Conservation (phyloP, 2,888 invertebrate species). For the Orchestes rusci region DNA sequence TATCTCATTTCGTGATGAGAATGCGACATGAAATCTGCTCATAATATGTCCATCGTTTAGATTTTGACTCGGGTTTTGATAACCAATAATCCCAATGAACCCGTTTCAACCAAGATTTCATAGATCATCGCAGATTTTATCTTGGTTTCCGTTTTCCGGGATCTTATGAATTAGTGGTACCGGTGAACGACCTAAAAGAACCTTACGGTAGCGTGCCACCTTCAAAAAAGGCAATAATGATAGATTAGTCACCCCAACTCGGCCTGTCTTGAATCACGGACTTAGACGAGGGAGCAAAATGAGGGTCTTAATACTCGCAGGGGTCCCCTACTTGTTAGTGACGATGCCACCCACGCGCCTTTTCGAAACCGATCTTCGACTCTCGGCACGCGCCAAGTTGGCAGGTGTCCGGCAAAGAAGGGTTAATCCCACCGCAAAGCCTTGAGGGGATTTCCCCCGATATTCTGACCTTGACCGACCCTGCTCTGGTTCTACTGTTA, state of each 20-base stretch:
- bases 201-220: constrained; percentile 20
- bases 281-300: constrained; percentile 19
- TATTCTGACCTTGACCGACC: constrained; percentile 21
- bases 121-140: too few relatives aligned
- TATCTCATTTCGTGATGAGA: too few relatives aligned
- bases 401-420: constrained; percentile 27
- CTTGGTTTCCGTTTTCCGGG: too few relatives aligned
- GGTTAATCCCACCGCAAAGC: constrained; percentile 23
- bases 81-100: too few relatives aligned
- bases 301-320: constrained; percentile 15
- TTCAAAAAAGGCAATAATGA: constrained; percentile 22
- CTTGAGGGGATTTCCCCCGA: constrained; percentile 22
- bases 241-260: constrained; percentile 23
- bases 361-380: constrained; percentile 22
- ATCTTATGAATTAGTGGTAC: too few relatives aligned
- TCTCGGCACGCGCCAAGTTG: constrained; percentile 23
- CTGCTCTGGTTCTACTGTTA: constrained; percentile 13
- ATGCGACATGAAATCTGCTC: too few relatives aligned
- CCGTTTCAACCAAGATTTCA: too few relatives aligned
- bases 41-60: too few relatives aligned
- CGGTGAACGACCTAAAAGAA: too few relatives aligned
- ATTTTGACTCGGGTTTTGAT: too few relatives aligned
- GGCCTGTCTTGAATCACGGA: constrained; percentile 22
- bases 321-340: constrained; percentile 19
- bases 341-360: constrained; percentile 24